A percentile compares a stretch with the other conserved stretches of the same genome.
Evolutionary conservation across 2,888 invertebrate species (phyloP).

Genomic region (Malachius bipustulatus): DNA sequence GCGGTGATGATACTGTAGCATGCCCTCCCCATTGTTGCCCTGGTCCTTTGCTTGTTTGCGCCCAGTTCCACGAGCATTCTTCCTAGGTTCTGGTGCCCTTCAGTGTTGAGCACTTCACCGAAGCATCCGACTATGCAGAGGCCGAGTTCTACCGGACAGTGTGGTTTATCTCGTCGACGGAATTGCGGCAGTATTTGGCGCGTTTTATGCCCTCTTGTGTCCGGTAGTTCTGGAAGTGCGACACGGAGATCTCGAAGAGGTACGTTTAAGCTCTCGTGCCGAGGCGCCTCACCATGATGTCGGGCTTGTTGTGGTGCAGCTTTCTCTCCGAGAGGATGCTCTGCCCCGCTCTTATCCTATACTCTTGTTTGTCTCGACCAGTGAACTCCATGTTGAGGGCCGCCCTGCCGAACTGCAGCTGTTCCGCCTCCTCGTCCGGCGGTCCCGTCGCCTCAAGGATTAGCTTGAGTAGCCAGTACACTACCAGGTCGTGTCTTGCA

Average conservation of each 20-base stretch:
- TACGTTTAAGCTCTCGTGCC: neutral
- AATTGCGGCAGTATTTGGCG: conserved; percentile 1
- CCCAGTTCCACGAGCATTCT: no score
- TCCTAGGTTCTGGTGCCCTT: conserved; percentile 10
- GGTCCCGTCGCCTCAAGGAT: neutral
- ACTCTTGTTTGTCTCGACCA: no score
- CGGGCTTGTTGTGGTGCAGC: conserved; percentile 13
- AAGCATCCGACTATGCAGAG: conserved; percentile 10
- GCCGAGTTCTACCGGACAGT: conserved; percentile 8
- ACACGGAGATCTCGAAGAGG: conserved; percentile 10
- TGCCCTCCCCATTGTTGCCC: no score
- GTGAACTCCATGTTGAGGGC: no score
- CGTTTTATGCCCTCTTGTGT: conserved; percentile 4
- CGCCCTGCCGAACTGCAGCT: conserved; percentile 1
- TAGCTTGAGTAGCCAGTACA: conserved; percentile 2
- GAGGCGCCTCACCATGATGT: conserved; percentile 7
- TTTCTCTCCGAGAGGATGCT: neutral
- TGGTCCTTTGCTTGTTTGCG: no score
- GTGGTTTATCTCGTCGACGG: neutral
- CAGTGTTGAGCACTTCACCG: conserved; percentile 9
- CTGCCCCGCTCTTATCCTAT: neutral
- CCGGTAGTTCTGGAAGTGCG: conserved; percentile 8
- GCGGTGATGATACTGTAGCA: no score
- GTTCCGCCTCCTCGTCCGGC: neutral
- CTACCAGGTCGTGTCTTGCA: conserved; percentile 7